Percentiles rank a stretch among this genome's conserved stretches.
Evolutionary conservation across 2,113 vertebrate genomes (phyloP).

Genomic region (Dinomys branickii): DNA sequence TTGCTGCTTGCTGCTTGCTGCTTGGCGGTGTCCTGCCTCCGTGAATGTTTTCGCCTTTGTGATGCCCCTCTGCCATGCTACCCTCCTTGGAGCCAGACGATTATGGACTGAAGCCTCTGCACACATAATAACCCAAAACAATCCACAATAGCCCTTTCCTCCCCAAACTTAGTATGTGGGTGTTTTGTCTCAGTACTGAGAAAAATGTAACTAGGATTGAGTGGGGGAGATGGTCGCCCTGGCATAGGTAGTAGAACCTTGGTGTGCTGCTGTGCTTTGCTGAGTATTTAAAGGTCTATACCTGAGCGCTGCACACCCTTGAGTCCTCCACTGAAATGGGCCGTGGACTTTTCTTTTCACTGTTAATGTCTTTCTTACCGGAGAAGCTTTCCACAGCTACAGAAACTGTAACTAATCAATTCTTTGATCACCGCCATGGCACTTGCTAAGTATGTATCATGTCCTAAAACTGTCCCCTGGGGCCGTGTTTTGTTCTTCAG

Average conservation of each 20-base stretch:
- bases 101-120: neutral
- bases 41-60: neutral
- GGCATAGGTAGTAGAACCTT: neutral
- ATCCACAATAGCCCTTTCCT: neutral
- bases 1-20: neutral
- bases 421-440: slow-evolving; percentile 3
- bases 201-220: neutral
- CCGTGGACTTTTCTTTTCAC: neutral
- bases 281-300: neutral
- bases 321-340: neutral
- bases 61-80: neutral
- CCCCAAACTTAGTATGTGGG: neutral
- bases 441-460: slow-evolving; percentile 42
- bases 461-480: slow-evolving; percentile 22
- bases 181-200: neutral
- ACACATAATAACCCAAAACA: too few relatives aligned
- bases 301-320: neutral
- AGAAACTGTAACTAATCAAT: slow-evolving; percentile 54
- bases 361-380: slow-evolving; percentile 47
- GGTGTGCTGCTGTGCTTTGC: neutral
- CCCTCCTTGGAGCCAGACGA: neutral
- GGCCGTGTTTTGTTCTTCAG: slow-evolving; percentile 43
- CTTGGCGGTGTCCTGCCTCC: neutral
- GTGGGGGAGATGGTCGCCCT: neutral
- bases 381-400: slow-evolving; percentile 41